phyloP scores from a whole-genome alignment of 2,113 vertebrate species.

The Pterocles orientalis region DNA sequence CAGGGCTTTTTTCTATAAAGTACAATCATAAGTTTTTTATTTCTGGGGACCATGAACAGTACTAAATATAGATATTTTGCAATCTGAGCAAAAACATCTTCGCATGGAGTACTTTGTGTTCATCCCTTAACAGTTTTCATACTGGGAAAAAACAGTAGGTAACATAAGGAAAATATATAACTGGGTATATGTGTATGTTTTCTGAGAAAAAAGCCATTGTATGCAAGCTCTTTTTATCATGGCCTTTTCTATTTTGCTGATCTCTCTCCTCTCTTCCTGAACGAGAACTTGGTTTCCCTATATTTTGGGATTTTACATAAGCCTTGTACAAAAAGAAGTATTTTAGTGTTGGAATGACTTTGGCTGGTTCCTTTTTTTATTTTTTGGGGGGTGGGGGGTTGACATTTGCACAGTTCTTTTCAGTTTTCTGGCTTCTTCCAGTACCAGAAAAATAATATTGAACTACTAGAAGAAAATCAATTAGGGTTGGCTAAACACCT shows the following conservation, averaged over 20 bases:
- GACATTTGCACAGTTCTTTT: neutral
- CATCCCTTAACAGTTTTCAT: neutral
- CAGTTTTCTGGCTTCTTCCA: neutral
- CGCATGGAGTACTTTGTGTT: neutral
- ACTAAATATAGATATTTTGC: neutral
- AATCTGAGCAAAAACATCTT: neutral
- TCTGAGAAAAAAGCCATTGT: neutral
- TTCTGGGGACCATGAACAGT: neutral
- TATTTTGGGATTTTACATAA: neutral
- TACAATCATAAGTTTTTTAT: neutral
- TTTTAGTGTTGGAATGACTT: neutral
- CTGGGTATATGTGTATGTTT: accelerated
- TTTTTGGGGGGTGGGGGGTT: neutral
- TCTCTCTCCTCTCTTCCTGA: neutral
- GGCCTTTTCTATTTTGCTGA: neutral
- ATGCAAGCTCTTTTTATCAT: neutral
- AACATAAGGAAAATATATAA: neutral
- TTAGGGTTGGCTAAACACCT: neutral
- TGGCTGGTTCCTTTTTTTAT: neutral
- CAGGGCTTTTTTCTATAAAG: neutral
- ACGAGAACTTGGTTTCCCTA: accelerated
- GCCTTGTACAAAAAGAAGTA: neutral
- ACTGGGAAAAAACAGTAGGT: neutral
- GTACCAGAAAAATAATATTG: neutral
- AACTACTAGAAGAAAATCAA: neutral